Evolutionary conservation across 2,888 invertebrate genomes (phyloP).

Genomic region (Sabatieria punctata): DNA sequence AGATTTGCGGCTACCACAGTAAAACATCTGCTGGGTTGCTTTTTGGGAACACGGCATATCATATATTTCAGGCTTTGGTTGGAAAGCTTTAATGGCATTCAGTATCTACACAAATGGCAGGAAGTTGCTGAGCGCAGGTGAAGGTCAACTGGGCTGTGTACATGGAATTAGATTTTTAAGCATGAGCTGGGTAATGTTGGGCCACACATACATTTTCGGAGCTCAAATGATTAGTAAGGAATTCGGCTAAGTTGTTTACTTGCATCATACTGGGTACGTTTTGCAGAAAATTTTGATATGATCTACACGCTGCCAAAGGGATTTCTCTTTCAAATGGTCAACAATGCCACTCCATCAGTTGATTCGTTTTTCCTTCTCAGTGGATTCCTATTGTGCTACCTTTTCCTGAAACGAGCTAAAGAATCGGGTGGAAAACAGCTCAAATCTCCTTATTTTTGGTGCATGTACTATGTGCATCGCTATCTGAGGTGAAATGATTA

Average conservation of each 20-base stretch:
- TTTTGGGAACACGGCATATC: too few species aligned
- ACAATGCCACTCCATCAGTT: not conserved
- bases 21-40: too few species aligned
- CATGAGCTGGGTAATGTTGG: not conserved
- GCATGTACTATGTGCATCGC: too few species aligned
- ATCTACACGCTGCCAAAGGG: not conserved
- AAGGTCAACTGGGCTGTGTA: not conserved
- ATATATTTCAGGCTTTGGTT: not conserved
- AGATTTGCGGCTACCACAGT: too few species aligned
- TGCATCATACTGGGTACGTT: not conserved
- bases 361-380: not conserved
- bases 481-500: too few species aligned
- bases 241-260: not conserved
- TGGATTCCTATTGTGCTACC: not conserved
- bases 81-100: not conserved
- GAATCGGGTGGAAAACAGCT: not conserved
- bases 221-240: not conserved
- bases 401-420: not conserved
- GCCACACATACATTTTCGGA: not conserved
- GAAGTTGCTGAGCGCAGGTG: not conserved
- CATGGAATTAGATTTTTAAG: not conserved
- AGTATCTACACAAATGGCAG: not conserved
- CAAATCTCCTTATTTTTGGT: not conserved
- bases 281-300: not conserved
- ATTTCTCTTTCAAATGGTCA: not conserved